Base-by-base conservation (phyloP, 2,797 vertebrate species). In the Pachyuromys duprasi region DNA sequence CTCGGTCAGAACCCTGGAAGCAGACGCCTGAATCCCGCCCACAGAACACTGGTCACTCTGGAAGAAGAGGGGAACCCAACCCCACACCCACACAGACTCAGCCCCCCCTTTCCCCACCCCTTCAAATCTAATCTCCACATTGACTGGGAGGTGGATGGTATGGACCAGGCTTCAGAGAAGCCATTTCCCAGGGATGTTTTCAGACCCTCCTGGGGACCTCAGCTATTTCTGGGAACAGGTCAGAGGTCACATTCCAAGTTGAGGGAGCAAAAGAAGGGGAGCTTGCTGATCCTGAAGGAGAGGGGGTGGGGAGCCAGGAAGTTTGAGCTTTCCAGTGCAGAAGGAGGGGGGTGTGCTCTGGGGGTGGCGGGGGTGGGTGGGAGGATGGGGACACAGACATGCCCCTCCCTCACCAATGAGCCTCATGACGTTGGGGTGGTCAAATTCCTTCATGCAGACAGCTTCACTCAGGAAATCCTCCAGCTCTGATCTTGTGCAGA, bases 371-470 rank as follows among this genome's bases (percentile, higher is more conserved):
- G 57, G 84, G 49, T 49, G 49, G 49, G 9, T 49, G 11, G 49
- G 49, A 49, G 49, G 49, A 49, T 49, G 49, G 49, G 49, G 49
- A 49, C 49, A 49, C 49, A 49, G 49, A 28, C 22, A 39, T 1
- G n/a, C 12, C 33, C 3, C 81, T 78, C 45, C 28, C 98, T 98
- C 95, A 99, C 99, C 99, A 0, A 99, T 98, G 36, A 99, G 99
- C 97, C 99, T 99, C 99, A 99, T 99, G 96, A 99, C 99, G 0
- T 99, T 99, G 84, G 98, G 98, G 95, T 99, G 99, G 97, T 99
- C 99, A 1, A 99, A 99, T 98, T 99, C 99, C 93, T 99, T 99
- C 99, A 99, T 99, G 97, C 99, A 99, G 81, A 99, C 99, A 0
- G 99, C 99, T 90, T 99, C 99, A 0, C 99, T 98, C 31, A 99